Base-by-base conservation (phyloP, 2,797 vertebrate species). In the Tarsius wallacei region DNA sequence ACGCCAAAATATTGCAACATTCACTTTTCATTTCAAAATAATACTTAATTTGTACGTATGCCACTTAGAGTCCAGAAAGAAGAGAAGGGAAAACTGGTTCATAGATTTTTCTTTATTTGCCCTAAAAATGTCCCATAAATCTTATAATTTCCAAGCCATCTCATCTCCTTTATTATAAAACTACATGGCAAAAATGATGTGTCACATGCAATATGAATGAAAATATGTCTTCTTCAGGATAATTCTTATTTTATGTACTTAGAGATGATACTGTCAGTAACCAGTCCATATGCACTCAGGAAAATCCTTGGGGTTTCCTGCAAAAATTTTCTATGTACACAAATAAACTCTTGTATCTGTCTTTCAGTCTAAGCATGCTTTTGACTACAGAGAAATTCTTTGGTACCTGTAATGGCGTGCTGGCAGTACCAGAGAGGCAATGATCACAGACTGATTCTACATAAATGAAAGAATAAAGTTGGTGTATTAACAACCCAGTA, bases 81-180 rank as follows among this genome's bases (percentile, higher is more conserved):
- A 63, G 36, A 16, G 13, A 64, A 91, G 31, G 7, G 21, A 8
- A 12, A 73, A 89, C 42, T 42, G 42, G 8, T 55, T 57, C 7
- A 22, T 22, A 49, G 19, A 51, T 57, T 64, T 68, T 68, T 64
- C 24, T 90, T 80, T 9, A 73, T 71, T 21, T 61, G 3, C 33
- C 17, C 12, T 95, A 83, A 90, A 93, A 78, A 63, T 22, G 74
- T 11, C 10, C 21, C 49, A 80, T 80, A 92, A 68, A 24, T 85
- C 4, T 81, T 22, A 26, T 66, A 33, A 61, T 66, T 42, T 80
- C 26, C 2, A 57, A 15, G 19, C 31, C 11, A 28, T 55, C 9
- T 51, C 93, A n/a, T 55, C 31, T 63, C 2, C 0, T 55, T 76
- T 71, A 4, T 66, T 66, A n/a, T 59, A 51, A 11, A 49, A 83